A percentile compares a stretch with the other conserved stretches of the same genome.
phyloP scores from a whole-genome alignment of 64 coral and sea anemone genomes.

The Pocillopora damicornis region DNA sequence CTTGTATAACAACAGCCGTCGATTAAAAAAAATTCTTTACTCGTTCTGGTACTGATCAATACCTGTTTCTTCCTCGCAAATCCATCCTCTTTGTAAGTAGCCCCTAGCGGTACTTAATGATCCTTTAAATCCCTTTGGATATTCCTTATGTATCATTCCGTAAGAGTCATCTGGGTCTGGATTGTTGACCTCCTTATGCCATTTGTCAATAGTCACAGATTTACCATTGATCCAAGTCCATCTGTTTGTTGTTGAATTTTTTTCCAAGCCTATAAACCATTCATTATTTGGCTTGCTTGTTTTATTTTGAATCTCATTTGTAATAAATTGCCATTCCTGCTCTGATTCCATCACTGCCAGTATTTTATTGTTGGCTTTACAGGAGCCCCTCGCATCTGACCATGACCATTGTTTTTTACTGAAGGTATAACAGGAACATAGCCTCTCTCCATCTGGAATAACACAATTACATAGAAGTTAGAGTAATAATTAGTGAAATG shows the following conservation, averaged over 20 bases:
- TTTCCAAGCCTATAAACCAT: conserved; percentile 12
- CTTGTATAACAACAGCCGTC: not conserved
- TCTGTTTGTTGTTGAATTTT: not conserved
- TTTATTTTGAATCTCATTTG: not conserved
- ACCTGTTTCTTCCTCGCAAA: conserved; percentile 32
- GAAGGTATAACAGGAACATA: conserved; percentile 14
- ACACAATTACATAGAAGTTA: not conserved
- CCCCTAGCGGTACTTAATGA: not conserved
- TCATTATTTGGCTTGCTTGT: not conserved
- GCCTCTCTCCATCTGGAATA: not conserved
- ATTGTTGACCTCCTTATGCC: not conserved
- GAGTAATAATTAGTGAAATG: not conserved
- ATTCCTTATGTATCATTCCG: not conserved
- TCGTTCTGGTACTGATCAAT: not conserved
- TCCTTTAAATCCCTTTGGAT: not conserved
- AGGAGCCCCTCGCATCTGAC: not conserved
- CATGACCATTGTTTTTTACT: not conserved
- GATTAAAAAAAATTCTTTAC: too few species aligned
- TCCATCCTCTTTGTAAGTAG: not conserved
- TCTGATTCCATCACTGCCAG: conserved; percentile 14
- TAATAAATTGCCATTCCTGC: conserved; percentile 10
- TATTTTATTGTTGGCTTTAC: not conserved
- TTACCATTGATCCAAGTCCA: conserved; percentile 19
- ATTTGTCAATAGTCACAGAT: not conserved
- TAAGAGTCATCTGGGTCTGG: not conserved